Conservation (phyloP, 1,140 invertebrate species). For the Drosophila virilis region DNA sequence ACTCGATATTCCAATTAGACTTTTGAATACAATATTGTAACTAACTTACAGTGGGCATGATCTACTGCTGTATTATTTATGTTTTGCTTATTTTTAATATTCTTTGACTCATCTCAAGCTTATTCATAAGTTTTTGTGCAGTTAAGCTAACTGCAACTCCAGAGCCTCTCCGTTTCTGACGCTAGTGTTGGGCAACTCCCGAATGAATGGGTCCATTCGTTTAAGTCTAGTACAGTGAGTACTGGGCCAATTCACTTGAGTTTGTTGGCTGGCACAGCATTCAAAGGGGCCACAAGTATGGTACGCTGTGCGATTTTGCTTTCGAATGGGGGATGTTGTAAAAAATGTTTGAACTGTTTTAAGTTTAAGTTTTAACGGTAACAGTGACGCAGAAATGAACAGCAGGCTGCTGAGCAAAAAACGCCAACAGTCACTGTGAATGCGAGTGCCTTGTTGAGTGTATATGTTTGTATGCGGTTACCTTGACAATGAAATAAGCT, state of each 20-base stretch:
- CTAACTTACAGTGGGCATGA: no score
- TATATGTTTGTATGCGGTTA: constrained; percentile 38
- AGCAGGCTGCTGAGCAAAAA: constrained; percentile 45
- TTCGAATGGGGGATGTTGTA: constrained; percentile 60
- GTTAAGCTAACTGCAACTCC: background rate
- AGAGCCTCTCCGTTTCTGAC: background rate
- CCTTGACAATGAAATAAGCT: constrained; percentile 74
- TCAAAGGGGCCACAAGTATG: background rate
- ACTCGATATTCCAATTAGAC: no score
- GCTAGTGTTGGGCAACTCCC: constrained; percentile 2
- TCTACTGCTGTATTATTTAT: no score
- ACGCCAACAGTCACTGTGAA: constrained; percentile 11
- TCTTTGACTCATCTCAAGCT: no score
- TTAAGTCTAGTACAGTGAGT: background rate
- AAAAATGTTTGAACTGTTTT: constrained; percentile 84
- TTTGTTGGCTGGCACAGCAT: background rate
- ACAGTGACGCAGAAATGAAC: constrained; percentile 71
- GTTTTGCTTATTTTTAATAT: no score
- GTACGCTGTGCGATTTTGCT: constrained; percentile 4
- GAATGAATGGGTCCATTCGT: background rate
- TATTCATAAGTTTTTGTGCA: no score
- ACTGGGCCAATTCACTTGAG: constrained; percentile 3
- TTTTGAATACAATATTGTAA: no score
- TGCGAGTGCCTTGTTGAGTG: constrained; percentile 23
- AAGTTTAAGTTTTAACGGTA: constrained; percentile 84